Evolutionary conservation across 2,888 invertebrate species (phyloP).

Genomic region (Sicus ferrugineus): DNA sequence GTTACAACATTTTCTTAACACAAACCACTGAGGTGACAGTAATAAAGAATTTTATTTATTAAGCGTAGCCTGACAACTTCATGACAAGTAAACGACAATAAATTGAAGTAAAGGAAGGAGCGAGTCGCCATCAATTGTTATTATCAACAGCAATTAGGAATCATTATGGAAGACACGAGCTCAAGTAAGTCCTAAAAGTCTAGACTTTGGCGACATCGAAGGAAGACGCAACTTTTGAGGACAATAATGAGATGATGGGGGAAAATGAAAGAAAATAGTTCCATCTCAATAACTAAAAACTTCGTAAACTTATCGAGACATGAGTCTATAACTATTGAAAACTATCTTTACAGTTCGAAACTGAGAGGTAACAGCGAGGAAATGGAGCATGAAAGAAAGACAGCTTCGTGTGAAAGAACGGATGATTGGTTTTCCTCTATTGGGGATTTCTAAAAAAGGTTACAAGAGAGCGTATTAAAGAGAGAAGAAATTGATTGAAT

Average conservation of each 20-base stretch:
- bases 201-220: conserved; percentile 10
- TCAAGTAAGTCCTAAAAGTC: conserved; percentile 11
- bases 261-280: conserved; percentile 9
- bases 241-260: conserved; percentile 4
- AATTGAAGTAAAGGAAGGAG: neutral
- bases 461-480: neutral
- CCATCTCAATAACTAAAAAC: neutral
- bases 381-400: conserved; percentile 15
- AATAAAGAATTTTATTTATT: too few relatives aligned
- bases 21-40: too few relatives aligned
- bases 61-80: conserved; percentile 9
- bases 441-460: neutral
- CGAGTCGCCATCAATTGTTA: neutral
- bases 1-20: too few relatives aligned
- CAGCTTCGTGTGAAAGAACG: neutral
- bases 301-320: neutral
- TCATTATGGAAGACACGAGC: conserved; percentile 6
- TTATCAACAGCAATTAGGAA: conserved; percentile 12
- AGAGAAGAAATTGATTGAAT: neutral
- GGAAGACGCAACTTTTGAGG: too few relatives aligned
- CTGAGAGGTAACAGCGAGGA: neutral
- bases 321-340: too few relatives aligned
- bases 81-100: conserved; percentile 11
- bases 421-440: conserved; percentile 10
- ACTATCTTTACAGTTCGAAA: neutral